Evolutionary conservation across 2,888 invertebrate species (phyloP).

Genomic region (Caenorhabditis angaria): DNA sequence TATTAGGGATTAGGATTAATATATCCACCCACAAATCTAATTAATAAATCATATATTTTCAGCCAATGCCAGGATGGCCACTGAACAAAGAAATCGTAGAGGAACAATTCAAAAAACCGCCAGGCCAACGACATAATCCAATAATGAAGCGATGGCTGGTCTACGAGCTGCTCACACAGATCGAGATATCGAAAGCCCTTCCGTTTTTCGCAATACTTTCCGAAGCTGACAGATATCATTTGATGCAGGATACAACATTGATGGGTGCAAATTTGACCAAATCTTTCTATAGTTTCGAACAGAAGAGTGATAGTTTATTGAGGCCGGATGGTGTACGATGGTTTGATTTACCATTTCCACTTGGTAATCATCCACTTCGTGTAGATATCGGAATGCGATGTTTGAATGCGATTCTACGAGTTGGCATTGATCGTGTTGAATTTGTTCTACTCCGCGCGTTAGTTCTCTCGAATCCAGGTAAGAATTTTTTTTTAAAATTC

Average conservation of each 20-base stretch:
- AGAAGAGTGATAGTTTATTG: background rate
- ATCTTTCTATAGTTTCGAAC: background rate
- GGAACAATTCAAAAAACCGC: background rate
- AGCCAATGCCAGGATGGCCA: constrained; percentile 7
- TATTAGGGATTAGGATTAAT: too few relatives aligned
- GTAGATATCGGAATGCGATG: background rate
- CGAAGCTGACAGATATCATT: background rate
- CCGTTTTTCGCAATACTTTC: background rate
- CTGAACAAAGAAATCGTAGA: background rate
- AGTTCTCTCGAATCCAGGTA: background rate
- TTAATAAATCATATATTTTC: background rate
- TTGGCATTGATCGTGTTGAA: background rate
- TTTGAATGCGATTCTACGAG: background rate
- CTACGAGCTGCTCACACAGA: background rate
- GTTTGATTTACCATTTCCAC: background rate
- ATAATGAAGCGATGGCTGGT: background rate
- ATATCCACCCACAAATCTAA: too few relatives aligned
- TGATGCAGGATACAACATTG: background rate
- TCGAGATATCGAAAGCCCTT: background rate
- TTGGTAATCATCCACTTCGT: background rate
- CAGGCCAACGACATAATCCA: background rate
- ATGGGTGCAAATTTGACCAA: background rate
- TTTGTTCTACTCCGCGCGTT: background rate
- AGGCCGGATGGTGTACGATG: background rate
- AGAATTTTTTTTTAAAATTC: background rate